phyloP scores from a whole-genome alignment of 2,888 invertebrate genomes.

The Microctonus aethiopoides region DNA sequence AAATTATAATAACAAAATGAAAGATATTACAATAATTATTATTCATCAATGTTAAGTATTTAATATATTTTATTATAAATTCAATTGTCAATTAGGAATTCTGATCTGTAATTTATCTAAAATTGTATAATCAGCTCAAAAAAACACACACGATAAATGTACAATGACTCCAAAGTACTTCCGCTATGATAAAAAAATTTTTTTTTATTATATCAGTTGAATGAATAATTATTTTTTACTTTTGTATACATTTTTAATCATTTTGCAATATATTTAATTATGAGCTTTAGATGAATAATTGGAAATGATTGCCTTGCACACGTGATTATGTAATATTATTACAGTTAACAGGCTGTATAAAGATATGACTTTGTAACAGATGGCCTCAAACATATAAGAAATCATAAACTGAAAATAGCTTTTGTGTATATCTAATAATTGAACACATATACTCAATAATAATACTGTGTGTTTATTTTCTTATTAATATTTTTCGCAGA shows the following conservation, averaged over 20 bases:
- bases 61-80: conserved; percentile 13
- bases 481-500: neutral
- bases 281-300: neutral
- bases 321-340: conserved; percentile 1
- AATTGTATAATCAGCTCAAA: neutral
- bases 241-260: neutral
- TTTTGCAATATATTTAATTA: neutral
- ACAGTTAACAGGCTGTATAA: neutral
- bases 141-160: neutral
- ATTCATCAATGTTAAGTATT: conserved; percentile 3
- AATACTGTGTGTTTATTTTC: neutral
- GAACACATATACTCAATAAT: neutral
- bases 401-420: conserved; percentile 16
- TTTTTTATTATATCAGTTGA: neutral
- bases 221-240: conserved; percentile 15
- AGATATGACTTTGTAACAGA: conserved; percentile 8
- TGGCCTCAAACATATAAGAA: conserved; percentile 10
- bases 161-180: neutral
- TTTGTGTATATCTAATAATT: neutral
- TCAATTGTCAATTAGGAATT: neutral
- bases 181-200: neutral
- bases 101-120: neutral
- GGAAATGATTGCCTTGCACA: neutral
- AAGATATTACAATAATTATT: neutral
- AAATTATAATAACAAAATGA: neutral